These are phyloP conservation scores for Neodiprion pinetum DNA, from an alignment of 1,140 invertebrate genomes.

Conservation along the genomic window DNA sequence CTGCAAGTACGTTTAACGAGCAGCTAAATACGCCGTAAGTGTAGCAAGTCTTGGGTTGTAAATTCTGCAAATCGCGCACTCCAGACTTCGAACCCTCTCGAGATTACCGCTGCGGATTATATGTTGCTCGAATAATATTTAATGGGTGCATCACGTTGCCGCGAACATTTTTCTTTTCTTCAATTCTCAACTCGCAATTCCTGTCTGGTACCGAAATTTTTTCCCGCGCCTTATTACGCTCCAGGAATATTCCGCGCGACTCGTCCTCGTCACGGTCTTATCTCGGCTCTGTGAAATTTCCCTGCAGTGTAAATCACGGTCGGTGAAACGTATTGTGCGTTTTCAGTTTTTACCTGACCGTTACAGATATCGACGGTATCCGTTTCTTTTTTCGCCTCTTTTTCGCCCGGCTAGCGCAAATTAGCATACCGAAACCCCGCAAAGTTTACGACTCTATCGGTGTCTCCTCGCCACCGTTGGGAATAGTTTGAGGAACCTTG, in stretches of 20 bases:
- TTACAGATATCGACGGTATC: neutral
- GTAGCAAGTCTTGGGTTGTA: neutral
- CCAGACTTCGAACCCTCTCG: no score
- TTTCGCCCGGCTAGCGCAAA: neutral
- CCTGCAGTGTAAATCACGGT: no score
- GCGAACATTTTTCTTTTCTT: neutral
- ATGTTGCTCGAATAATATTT: no score
- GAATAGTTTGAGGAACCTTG: no score
- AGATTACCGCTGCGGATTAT: no score
- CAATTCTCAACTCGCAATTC: neutral
- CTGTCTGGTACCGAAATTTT: neutral
- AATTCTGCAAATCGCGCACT: neutral
- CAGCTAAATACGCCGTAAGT: slow-evolving; percentile 4
- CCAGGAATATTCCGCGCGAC: no score
- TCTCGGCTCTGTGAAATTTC: no score
- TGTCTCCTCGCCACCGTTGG: neutral
- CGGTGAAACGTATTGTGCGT: neutral
- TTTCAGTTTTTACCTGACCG: neutral
- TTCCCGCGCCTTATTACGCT: no score
- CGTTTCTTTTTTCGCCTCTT: neutral
- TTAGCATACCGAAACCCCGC: neutral
- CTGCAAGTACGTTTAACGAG: neutral
- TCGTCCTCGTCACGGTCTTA: no score
- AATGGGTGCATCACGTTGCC: no score
- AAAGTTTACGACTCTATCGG: neutral